A percentile compares a stretch with the other conserved stretches of the same genome.
These are phyloP conservation scores for Palloptera scutellata DNA, from an alignment of 2,888 invertebrate species.

Conservation along the genomic window DNA sequence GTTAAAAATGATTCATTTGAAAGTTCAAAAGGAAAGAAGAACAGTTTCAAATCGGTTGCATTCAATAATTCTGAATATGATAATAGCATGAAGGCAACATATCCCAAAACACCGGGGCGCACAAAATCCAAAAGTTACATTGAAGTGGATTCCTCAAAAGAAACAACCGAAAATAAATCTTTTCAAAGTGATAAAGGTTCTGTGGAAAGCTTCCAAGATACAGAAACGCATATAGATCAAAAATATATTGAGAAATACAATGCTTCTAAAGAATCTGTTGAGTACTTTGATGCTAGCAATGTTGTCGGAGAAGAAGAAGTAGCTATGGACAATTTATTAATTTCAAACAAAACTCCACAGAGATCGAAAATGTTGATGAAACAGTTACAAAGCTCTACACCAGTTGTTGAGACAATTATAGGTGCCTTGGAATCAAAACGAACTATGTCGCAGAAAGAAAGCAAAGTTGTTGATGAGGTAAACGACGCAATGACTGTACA, in stretches of 20 bases:
- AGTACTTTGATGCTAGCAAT: slow-evolving; percentile 11
- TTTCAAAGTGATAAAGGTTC: slow-evolving; percentile 26
- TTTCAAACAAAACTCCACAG: slow-evolving; percentile 31
- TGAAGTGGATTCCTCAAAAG: slow-evolving; percentile 30
- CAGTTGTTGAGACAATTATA: slow-evolving; percentile 9
- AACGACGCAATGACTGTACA: not conserved
- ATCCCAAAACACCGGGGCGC: slow-evolving; percentile 51
- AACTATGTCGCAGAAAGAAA: not conserved
- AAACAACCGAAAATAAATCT: slow-evolving; percentile 17
- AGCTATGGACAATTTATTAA: not conserved
- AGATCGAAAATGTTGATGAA: slow-evolving; percentile 31
- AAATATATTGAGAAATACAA: slow-evolving; percentile 11
- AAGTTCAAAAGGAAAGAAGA: slow-evolving; percentile 1
- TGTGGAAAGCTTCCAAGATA: slow-evolving; percentile 22
- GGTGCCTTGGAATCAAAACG: not conserved
- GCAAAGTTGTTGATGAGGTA: not conserved
- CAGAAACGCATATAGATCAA: slow-evolving; percentile 14
- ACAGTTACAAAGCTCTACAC: slow-evolving; percentile 32
- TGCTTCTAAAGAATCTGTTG: slow-evolving; percentile 15
- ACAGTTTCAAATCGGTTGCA: slow-evolving; percentile 39
- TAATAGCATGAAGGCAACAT: slow-evolving; percentile 42
- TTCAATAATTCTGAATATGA: slow-evolving; percentile 40
- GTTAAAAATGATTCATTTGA: not conserved
- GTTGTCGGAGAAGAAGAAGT: slow-evolving; percentile 7
- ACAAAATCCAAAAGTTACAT: slow-evolving; percentile 42